Conservation (phyloP, 2,113 vertebrate genomes). For the Thunnus maccoyii region DNA sequence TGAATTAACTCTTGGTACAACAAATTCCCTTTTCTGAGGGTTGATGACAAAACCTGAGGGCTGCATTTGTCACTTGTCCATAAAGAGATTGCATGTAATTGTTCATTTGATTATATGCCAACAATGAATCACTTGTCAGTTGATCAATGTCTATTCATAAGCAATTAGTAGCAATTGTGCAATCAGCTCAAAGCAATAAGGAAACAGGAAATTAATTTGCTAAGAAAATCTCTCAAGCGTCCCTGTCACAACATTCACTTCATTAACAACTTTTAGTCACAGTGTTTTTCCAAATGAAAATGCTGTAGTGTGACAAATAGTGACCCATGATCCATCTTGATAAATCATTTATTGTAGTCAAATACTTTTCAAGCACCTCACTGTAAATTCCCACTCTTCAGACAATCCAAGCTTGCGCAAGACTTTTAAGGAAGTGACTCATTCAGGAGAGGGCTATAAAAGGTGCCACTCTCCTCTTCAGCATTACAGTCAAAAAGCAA, state of each 20-base stretch:
- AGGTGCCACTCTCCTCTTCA: conserved; percentile 8
- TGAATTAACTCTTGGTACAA: background rate
- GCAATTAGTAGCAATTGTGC: background rate
- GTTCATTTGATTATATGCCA: conserved; percentile 7
- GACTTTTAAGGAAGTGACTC: conserved; percentile 64
- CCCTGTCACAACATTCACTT: background rate
- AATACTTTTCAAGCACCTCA: background rate
- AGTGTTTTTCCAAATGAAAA: conserved; percentile 15
- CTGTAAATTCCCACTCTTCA: conserved; percentile 59
- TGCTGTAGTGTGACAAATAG: background rate
- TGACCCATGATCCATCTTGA: background rate
- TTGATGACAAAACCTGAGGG: background rate
- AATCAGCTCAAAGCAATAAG: background rate
- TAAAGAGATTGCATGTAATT: background rate
- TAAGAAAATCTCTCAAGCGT: background rate
- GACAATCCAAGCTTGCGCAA: conserved; percentile 69
- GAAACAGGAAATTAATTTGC: background rate
- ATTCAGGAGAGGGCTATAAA: conserved; percentile 58
- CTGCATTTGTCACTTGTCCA: background rate
- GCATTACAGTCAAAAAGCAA: conserved; percentile 62
- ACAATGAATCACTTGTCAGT: conserved; percentile 21
- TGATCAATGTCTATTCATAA: background rate
- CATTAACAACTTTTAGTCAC: conserved; percentile 42
- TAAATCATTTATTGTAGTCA: background rate
- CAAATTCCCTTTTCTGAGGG: background rate